Percentiles rank a stretch among this genome's conserved stretches.
Evolutionary conservation across 1,140 invertebrate genomes (phyloP).

Genomic region (Chironomus striatipennis): DNA sequence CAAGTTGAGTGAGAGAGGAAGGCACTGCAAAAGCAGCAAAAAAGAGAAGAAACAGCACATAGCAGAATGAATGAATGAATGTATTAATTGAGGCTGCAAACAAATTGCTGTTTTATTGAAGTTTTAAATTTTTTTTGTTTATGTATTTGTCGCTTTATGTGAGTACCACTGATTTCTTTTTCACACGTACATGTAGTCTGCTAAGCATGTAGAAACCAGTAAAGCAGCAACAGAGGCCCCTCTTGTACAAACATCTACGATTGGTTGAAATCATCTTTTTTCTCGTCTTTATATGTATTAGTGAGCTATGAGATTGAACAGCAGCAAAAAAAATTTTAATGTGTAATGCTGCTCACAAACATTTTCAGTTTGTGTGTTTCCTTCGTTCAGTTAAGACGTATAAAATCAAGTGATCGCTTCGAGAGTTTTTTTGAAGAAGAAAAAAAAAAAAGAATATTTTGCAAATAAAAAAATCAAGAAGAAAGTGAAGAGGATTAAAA

Average conservation of each 20-base stretch:
- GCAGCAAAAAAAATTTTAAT: not conserved
- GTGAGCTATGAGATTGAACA: not conserved
- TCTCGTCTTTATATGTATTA: not conserved
- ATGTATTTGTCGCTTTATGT: not conserved
- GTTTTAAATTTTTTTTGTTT: slow-evolving; percentile 9
- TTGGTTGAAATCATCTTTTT: not conserved
- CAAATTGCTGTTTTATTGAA: slow-evolving; percentile 14
- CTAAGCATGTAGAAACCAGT: no score
- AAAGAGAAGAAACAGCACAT: not conserved
- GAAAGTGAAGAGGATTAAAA: not conserved
- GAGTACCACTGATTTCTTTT: not conserved
- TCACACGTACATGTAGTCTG: not conserved
- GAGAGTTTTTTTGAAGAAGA: not conserved
- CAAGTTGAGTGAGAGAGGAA: not conserved
- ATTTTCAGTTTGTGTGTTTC: slow-evolving; percentile 1
- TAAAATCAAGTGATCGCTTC: not conserved
- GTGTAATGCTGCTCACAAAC: not conserved
- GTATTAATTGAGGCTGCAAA: slow-evolving; percentile 12
- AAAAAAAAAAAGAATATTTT: not conserved
- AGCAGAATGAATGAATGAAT: not conserved
- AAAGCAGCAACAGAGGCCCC: no score
- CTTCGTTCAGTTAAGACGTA: slow-evolving; percentile 1
- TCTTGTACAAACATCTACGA: not conserved
- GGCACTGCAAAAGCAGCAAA: not conserved
- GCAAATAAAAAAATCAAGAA: not conserved